phyloP scores from a whole-genome alignment of 2,113 vertebrate species.

The Penelope pileata region DNA sequence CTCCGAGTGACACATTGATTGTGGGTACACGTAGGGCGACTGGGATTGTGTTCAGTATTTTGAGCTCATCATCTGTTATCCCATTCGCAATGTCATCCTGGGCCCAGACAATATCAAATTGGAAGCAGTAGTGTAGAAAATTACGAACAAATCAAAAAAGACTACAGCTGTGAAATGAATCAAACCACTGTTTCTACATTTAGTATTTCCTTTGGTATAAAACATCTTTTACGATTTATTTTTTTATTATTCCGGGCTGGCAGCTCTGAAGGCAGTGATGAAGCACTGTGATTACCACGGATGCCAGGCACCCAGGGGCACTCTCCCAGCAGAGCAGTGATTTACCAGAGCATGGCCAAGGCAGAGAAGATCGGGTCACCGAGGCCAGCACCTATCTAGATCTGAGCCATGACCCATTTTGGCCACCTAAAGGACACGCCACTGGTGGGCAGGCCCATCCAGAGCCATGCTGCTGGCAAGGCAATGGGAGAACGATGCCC shows the following conservation, averaged over 20 bases:
- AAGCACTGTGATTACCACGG: not conserved
- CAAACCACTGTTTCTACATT: slow-evolving; percentile 34
- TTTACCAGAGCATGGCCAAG: not conserved
- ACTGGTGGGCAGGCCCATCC: accelerated
- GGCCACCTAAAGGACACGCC: not conserved
- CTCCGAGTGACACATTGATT: slow-evolving; percentile 73
- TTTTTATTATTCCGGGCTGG: not conserved
- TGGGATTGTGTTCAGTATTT: slow-evolving; percentile 62
- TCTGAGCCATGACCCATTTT: not conserved
- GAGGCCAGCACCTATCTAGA: not conserved
- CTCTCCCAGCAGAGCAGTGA: not conserved
- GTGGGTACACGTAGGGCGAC: slow-evolving; percentile 42
- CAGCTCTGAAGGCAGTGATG: not conserved
- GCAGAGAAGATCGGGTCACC: not conserved
- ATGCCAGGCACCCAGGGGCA: not conserved
- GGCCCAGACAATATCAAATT: slow-evolving; percentile 75
- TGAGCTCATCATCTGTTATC: slow-evolving; percentile 78
- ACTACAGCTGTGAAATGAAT: slow-evolving; percentile 77
- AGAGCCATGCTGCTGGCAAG: not conserved
- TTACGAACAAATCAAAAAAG: slow-evolving; percentile 78
- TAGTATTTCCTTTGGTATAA: slow-evolving; percentile 43
- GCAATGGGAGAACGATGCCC: not conserved
- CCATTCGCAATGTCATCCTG: slow-evolving; percentile 74
- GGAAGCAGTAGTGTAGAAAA: slow-evolving; percentile 80
- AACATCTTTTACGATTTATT: not conserved